phyloP scores from a whole-genome alignment of 2,113 vertebrate genomes.

The Syngnathus scovelli region DNA sequence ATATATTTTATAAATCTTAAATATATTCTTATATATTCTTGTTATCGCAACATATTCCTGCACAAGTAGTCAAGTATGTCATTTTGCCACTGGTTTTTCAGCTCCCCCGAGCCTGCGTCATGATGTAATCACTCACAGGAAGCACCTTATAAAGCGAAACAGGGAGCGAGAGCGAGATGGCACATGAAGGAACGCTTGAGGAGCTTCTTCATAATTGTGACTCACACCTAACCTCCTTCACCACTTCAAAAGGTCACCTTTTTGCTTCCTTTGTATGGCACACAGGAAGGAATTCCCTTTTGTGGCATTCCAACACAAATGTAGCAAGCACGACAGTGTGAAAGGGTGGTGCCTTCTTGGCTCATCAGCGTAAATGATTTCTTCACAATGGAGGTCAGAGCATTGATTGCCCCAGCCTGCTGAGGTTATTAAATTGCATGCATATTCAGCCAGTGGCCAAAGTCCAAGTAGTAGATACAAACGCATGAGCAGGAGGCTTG shows the following conservation, averaged over 20 bases:
- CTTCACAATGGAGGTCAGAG: slow-evolving; percentile 49
- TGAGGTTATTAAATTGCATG: slow-evolving; percentile 58
- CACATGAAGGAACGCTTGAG: slow-evolving; percentile 31
- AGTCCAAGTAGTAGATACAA: slow-evolving; percentile 59
- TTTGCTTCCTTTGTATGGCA: neutral
- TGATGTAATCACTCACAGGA: slow-evolving; percentile 67
- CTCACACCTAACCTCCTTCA: slow-evolving; percentile 25
- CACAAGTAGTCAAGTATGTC: neutral
- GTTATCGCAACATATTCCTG: neutral
- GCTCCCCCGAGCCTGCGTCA: neutral
- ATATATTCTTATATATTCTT: no score
- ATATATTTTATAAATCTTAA: no score
- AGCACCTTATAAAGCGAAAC: slow-evolving; percentile 71
- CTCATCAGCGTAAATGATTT: slow-evolving; percentile 57
- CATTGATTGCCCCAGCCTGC: slow-evolving; percentile 43
- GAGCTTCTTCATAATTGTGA: slow-evolving; percentile 30
- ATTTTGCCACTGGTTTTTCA: neutral
- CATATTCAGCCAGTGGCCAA: slow-evolving; percentile 53
- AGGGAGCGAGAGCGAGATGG: slow-evolving; percentile 33
- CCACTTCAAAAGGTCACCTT: slow-evolving; percentile 21
- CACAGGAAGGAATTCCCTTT: slow-evolving; percentile 37
- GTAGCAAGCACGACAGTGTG: slow-evolving; percentile 22
- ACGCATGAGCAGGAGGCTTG: slow-evolving; percentile 34
- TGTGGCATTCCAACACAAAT: slow-evolving; percentile 20
- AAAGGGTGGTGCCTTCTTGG: slow-evolving; percentile 44